Evolutionary conservation across 2,113 vertebrate species (phyloP), one percentile per base, ranked within the genome.

Genomic region (Erinaceus europaeus): DNA sequence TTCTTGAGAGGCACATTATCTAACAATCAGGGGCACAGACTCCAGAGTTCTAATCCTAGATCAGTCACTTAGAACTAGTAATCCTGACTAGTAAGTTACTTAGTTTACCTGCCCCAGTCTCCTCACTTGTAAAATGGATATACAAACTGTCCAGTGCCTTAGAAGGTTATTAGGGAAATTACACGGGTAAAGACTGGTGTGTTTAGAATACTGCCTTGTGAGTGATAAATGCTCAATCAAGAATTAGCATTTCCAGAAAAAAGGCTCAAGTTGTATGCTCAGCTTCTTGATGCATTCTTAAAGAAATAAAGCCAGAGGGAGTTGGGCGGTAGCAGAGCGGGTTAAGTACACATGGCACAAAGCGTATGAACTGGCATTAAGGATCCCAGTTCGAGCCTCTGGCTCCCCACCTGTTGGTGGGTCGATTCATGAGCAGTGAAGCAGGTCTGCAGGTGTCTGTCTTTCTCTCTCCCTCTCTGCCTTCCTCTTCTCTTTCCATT

Each of bases 181-280:
- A 74, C 84, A 71, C 50, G 80, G 85, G 42, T 83, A 76, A 72
- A 89, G 75, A 81, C 13, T 62, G 68, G 38, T 40, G 82, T 61
- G 53, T 34, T n/a, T 36, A 55, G 34, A 92, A 84, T 6, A 67
- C 14, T 29, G 61, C 73, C 0, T 78, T 32, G 36, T 84, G 46
- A 52, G 69, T 27, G 81, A 88, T 69, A 86, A 78, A 83, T 71
- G 34, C 4, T 73, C 50, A 46, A 46, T 85, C 53, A 80, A 65
- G 46, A 89, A 52, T 68, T 76, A 77, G 4, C 3, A 44, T 74
- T 86, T 86, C 62, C n/a, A n/a, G n/a, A n/a, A n/a, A n/a, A n/a
- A n/a, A n/a, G n/a, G n/a, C n/a, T n/a, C n/a, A n/a, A n/a, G n/a
- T n/a, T n/a, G n/a, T n/a, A n/a, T n/a, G n/a, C n/a, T n/a, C n/a